These are phyloP conservation scores for Drosophila cognata DNA, from an alignment of 2,888 invertebrate genomes.

Conservation along the genomic window DNA sequence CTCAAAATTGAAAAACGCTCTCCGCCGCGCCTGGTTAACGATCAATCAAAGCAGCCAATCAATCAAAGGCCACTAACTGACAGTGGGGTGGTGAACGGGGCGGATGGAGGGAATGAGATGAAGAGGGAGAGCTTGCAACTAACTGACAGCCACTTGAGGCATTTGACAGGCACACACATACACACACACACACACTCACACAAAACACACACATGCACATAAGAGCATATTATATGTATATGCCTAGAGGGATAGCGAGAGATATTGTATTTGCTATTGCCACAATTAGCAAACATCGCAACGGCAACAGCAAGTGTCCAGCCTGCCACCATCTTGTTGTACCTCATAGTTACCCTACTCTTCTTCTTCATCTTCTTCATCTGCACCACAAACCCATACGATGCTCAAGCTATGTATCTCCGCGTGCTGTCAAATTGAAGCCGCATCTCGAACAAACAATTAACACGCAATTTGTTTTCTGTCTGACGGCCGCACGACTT, in stretches of 20 bases:
- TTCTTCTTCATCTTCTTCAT: neutral
- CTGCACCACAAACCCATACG: conserved; percentile 15
- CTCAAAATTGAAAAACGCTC: conserved; percentile 32
- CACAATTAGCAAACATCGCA: conserved; percentile 51
- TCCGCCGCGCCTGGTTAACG: conserved; percentile 27
- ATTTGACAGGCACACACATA: conserved; percentile 38
- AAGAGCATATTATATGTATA: neutral
- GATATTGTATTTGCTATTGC: conserved; percentile 41
- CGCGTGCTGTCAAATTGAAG: conserved; percentile 42
- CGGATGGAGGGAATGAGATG: neutral
- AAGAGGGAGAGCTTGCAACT: conserved; percentile 15
- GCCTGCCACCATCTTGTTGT: conserved; percentile 5
- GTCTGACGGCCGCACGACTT: conserved; percentile 1
- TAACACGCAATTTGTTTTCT: conserved; percentile 44
- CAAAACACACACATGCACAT: neutral
- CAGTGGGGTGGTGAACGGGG: neutral
- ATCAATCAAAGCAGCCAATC: conserved; percentile 63
- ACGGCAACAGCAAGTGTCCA: conserved; percentile 17
- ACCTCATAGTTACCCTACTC: neutral
- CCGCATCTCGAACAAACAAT: conserved; percentile 49
- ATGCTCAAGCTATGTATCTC: conserved; percentile 10
- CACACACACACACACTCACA: conserved; percentile 4
- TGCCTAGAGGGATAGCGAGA: conserved; percentile 1
- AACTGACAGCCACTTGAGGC: conserved; percentile 49
- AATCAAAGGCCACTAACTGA: conserved; percentile 45